Evolutionary conservation across 2,888 invertebrate genomes (phyloP), one percentile per base, ranked within the genome.

Genomic region (Acronicta alni): DNA sequence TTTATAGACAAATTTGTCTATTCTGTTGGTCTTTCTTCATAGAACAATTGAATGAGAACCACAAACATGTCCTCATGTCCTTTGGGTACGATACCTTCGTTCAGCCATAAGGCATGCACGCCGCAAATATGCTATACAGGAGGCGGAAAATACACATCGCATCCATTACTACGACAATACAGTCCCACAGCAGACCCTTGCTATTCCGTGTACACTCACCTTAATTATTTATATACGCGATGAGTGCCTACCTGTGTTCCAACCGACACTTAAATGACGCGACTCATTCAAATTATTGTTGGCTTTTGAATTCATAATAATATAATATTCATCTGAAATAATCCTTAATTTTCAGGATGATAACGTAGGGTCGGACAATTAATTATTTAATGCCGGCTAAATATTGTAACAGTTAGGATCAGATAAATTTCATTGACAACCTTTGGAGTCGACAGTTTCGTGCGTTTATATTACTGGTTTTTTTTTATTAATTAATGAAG

Each of bases 221-320:
- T 84, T 80, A 83, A 85, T 83, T 84, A 86, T 86, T 82, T 80
- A 85, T 71, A 70, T 69, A 66, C 57, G 4, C 76, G 76, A 68
- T 75, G 75, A 79, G 81, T 75, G 81, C 75, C 77, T 78, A 79
- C 81, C 80, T 79, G 72, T 80, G 82, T 82, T 73, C 60, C 59
- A 38, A 54, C 67, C 76, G 83, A 81, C 83, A 82, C 56, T 75
- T 83, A 81, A 86, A 82, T 83, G 85, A 82, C 84, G 63, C 74
- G 68, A 57, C 62, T 80, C 69, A 66, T 75, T 68, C 53, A 68
- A 79, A 75, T 76, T 74, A 72, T 70, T 43, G 47, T 53, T 46
- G 17, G 17, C 20, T 38, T 41, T 47, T 30, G 12, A 30, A 30
- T 30, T 12, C 12, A 58, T 32, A 59, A 67, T 58, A 57, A 49